Evolutionary conservation across 2,888 invertebrate genomes (phyloP), one percentile per base, ranked within the genome.

Genomic region (Tromatobia lineatoria): DNA sequence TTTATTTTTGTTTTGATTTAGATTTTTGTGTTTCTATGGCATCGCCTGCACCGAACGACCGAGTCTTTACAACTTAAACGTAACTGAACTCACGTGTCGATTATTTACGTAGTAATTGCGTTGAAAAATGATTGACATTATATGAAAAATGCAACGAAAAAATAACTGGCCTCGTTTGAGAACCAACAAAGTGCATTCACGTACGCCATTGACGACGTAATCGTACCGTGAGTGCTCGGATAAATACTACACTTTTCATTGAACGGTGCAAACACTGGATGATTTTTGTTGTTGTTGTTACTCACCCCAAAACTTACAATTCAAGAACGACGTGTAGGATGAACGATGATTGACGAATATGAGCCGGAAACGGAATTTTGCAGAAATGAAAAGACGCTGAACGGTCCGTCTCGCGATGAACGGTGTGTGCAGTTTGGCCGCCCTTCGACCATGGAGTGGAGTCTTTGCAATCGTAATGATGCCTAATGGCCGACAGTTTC

Each of bases 271-370:
- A 78, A 78, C 69, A 78, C 77, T 70, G 59, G 57, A 47, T 42
- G 25, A 6, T 50, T 74, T 47, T 74, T 74, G n/a, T 38, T 64
- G 38, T 38, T 57, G 7, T n/a, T n/a, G 23, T 59, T 57, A 61
- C 78, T 78, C 78, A 78, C 78, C 78, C 61, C 57, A 59, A 61
- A 70, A 78, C 71, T 79, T 66, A 80, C 80, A 73, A 74, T 66
- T 38, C 45, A 47, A 54, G 59, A 75, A 75, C 69, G 80, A 61
- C 57, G 80, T 29, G 52, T 52, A 59, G 45, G 79, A 76, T 45
- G 67, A 61, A 38, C 61, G 80, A 50, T 75, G 75, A 70, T 52
- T 25, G 52, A 8, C n/a, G 67, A 38, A 29, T n/a, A n/a, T 25
- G 80, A 81, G 45, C 52, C 80, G 25, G 74, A 38, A 81, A 70